Conservation (phyloP, 1,140 invertebrate species). For the Trichonephila inaurata region DNA sequence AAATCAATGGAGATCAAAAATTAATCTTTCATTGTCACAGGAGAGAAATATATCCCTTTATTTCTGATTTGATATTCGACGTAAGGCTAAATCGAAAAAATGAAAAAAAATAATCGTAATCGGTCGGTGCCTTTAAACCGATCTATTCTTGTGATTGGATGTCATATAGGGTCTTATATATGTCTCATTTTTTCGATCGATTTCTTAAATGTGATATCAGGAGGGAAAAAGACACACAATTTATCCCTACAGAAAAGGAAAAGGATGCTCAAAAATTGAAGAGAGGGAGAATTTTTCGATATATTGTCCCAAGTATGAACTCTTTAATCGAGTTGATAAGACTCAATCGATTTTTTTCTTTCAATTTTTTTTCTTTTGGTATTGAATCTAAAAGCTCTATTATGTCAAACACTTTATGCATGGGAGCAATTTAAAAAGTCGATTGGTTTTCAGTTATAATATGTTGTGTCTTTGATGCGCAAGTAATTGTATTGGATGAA, state of each 20-base stretch:
- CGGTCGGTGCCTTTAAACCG: constrained; percentile 51
- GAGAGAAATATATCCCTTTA: constrained; percentile 42
- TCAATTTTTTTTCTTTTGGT: neutral
- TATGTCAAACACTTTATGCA: constrained; percentile 59
- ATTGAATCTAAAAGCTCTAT: constrained; percentile 56
- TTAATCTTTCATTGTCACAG: constrained; percentile 67
- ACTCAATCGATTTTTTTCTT: constrained; percentile 49
- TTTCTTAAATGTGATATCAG: neutral
- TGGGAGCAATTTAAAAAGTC: constrained; percentile 3
- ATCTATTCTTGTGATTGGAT: constrained; percentile 48
- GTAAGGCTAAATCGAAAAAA: constrained; percentile 38
- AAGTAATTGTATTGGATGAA: neutral
- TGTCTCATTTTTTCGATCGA: constrained; percentile 42
- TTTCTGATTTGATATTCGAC: constrained; percentile 54
- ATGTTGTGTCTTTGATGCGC: neutral
- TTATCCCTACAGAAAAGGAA: constrained; percentile 63
- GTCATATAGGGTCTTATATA: constrained; percentile 46
- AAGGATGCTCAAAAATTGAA: constrained; percentile 23
- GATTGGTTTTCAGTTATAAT: constrained; percentile 63
- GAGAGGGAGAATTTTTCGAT: neutral
- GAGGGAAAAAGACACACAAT: constrained; percentile 45
- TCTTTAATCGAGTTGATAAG: constrained; percentile 71
- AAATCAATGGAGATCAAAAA: constrained; percentile 41
- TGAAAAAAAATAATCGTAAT: constrained; percentile 56
- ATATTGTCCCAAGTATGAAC: neutral